phyloP scores from a whole-genome alignment of 2,888 invertebrate species.

The Ischnura elegans region DNA sequence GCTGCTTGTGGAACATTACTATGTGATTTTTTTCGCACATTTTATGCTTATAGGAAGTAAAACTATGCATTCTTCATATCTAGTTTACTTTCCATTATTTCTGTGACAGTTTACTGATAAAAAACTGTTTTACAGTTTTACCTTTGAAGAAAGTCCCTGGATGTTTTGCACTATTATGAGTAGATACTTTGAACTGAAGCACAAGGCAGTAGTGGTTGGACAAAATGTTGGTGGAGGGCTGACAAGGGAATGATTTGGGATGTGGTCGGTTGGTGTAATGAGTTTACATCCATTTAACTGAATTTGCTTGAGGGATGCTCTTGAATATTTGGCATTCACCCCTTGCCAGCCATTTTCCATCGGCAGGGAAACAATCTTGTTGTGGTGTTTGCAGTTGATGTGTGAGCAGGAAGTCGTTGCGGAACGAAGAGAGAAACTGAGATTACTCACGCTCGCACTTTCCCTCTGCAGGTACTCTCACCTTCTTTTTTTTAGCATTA shows the following conservation, averaged over 20 bases:
- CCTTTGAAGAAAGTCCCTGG: too few relatives aligned
- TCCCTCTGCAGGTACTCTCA: constrained; percentile 50
- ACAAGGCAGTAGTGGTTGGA: not conserved
- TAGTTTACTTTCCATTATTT: too few relatives aligned
- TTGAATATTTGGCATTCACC: constrained; percentile 26
- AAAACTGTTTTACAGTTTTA: too few relatives aligned
- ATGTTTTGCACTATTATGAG: too few relatives aligned
- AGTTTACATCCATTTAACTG: not conserved
- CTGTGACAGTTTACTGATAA: too few relatives aligned
- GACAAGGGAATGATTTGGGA: not conserved
- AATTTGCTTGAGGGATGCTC: not conserved
- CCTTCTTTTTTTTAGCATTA: constrained; percentile 34
- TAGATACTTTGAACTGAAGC: too few relatives aligned
- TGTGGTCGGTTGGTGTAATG: too few relatives aligned
- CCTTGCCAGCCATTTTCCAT: constrained; percentile 13
- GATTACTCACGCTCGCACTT: constrained; percentile 20
- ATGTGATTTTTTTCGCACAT: too few relatives aligned
- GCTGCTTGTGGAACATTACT: too few relatives aligned
- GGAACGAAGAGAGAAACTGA: constrained; percentile 42
- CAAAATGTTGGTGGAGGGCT: not conserved
- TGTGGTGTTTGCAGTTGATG: constrained; percentile 28
- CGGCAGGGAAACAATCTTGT: constrained; percentile 36
- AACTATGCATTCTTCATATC: too few relatives aligned
- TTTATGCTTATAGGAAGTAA: too few relatives aligned
- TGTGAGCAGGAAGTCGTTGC: constrained; percentile 49